Base-by-base conservation (phyloP, 2,113 vertebrate genomes). In the Acanthochromis polyacanthus region DNA sequence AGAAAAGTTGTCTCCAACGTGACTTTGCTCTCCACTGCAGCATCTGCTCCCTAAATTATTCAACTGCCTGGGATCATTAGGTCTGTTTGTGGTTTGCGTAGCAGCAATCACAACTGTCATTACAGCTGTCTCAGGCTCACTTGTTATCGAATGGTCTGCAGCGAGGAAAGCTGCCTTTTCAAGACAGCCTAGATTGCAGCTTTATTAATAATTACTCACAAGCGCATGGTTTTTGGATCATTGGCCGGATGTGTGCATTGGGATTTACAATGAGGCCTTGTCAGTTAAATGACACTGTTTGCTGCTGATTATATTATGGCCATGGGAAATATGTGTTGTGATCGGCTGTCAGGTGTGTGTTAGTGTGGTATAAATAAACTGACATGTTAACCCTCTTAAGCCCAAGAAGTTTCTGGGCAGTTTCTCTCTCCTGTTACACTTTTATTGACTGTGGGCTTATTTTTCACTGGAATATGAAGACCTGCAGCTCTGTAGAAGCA, bases 21-120 rank as follows among this genome's bases (percentile, higher is more conserved):
- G 66, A 72, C 78, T 91, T 81, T 45, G 68, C 57, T 75, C 71
- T 60, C 78, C 57, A 19, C 40, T 55, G 25, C 57, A 69, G 83
- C 84, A 84, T 88, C 85, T 83, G 76, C 78, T 65, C 75, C 56
- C 51, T 92, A 78, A 92, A 94, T 92, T 80, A 87, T 91, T 91
- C 60, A 93, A 36, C 52, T 55, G 56, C n/a, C 64, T 30, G 60
- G 66, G 65, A 87, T 91, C 53, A 70, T 78, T 75, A 69, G 85
- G 77, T 78, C 65, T 81, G 62, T 70, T 87, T 84, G 62, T 71
- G 65, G 80, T 80, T 87, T 80, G 51, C 66, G 50, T 14, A 46
- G 64, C 67, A 82, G 80, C 59, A 40, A 71, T 52, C 61, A 23
- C 61, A 71, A 75, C 71, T 72, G 78, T 76, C 81, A 43, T 84